A percentile compares a stretch with the other conserved stretches of the same genome.
phyloP scores from a whole-genome alignment of 2,888 invertebrate genomes.

The Habroteleia sp. region DNA sequence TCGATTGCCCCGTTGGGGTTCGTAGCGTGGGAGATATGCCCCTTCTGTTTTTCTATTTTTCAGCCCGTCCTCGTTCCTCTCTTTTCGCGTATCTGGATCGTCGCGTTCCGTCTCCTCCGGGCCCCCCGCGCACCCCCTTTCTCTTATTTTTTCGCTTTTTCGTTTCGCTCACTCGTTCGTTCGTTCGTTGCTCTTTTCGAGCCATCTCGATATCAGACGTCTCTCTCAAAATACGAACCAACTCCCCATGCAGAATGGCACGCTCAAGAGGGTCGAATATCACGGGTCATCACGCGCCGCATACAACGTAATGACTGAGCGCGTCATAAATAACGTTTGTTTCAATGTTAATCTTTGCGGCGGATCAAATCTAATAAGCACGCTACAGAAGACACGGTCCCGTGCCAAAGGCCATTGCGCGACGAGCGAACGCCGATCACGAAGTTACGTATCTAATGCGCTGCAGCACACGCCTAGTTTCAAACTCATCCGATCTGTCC shows the following conservation, averaged over 20 bases:
- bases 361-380: conserved; percentile 80
- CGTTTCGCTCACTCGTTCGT: conserved; percentile 43
- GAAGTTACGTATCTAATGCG: conserved; percentile 53
- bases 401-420: conserved; percentile 66
- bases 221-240: conserved; percentile 60
- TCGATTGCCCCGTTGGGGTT: conserved; percentile 77
- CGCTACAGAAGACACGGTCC: conserved; percentile 69
- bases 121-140: neutral
- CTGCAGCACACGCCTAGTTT: conserved; percentile 56
- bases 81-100: conserved; percentile 42
- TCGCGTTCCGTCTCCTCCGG: conserved; percentile 9
- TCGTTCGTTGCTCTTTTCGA: conserved; percentile 44
- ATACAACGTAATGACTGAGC: conserved; percentile 75
- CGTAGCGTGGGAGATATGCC: conserved; percentile 78
- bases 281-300: conserved; percentile 75
- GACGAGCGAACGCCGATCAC: conserved; percentile 44
- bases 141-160: conserved; percentile 41
- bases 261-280: conserved; percentile 68
- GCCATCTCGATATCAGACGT: conserved; percentile 57
- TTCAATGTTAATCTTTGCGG: conserved; percentile 78
- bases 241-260: conserved; percentile 59
- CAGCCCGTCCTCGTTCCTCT: conserved; percentile 32
- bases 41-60: conserved; percentile 58
- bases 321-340: conserved; percentile 80
- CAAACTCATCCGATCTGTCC: conserved; percentile 50